Base-by-base conservation (phyloP, 2,113 vertebrate species). In the Tichodroma muraria region DNA sequence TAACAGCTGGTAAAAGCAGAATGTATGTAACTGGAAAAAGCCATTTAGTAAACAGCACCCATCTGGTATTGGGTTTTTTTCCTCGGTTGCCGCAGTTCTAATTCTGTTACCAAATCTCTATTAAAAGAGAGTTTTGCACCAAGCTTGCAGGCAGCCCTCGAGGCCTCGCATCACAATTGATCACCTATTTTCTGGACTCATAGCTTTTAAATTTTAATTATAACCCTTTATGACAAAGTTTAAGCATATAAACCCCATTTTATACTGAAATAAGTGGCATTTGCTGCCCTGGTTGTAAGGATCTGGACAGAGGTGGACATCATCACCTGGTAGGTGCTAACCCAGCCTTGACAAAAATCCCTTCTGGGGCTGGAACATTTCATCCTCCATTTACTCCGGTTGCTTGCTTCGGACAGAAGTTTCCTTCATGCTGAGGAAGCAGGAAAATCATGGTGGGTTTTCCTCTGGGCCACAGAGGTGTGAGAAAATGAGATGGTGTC, bases 161-260 rank as follows among this genome's bases (percentile, higher is more conserved):
- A 42, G 54, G 60, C 30, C 56, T 31, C 56, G 6, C 25, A 2
- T 54, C 7, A 2, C n/a, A 70, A 81, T 1, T 73, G 20, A 33
- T 60, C 80, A 23, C 8, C 0, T 72, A 5, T 49, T 72, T 78
- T 73, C 59, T 22, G 38, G 60, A 38, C 56, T 70, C 0, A 0
- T 37, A 59, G 60, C 35, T 73, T 52, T 44, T 8, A 13, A 21
- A 31, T 60, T 64, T 27, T 5, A 65, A 28, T 72, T 72, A 8
- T 2, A 76, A 50, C 38, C 10, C 1, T 77, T 57, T 54, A 1
- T 53, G 71, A 61, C n/a, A 28, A 82, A 72, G n/a, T 25, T 53
- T n/a, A 56, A 30, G 60, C 15, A 44, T 18, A 15, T 17, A 77
- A 88, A 57, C 5, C 28, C 15, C 13, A 2, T 60, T 82, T 64